These are phyloP conservation scores for Parambassis ranga DNA, from an alignment of 2,797 vertebrate species.

Conservation along the genomic window DNA sequence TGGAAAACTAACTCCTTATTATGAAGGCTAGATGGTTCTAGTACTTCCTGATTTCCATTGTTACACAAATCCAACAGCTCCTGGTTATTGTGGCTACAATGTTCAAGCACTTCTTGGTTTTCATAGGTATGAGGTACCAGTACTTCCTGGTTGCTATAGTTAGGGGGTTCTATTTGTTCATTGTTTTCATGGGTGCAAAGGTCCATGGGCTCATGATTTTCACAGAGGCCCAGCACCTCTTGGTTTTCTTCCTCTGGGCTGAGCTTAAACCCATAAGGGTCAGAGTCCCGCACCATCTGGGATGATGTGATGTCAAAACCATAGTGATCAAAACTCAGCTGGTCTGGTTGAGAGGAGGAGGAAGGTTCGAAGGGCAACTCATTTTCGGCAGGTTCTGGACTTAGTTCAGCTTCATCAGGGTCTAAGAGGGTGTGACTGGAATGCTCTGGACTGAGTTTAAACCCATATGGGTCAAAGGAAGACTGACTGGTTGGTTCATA, in stretches of 20 bases:
- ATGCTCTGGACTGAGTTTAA: constrained; percentile 78
- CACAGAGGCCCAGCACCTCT: constrained; percentile 52
- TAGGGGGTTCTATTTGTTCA: constrained; percentile 29
- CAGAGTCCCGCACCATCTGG: constrained; percentile 44
- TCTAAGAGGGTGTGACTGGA: constrained; percentile 68
- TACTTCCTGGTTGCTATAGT: constrained; percentile 48
- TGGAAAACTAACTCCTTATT: background rate
- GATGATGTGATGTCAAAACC: constrained; percentile 52
- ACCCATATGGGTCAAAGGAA: constrained; percentile 76
- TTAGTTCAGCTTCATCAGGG: constrained; percentile 65
- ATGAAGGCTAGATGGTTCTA: constrained; percentile 14
- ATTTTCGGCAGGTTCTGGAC: constrained; percentile 51
- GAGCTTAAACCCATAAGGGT: constrained; percentile 75
- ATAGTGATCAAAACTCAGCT: constrained; percentile 40
- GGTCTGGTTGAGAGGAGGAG: constrained; percentile 34
- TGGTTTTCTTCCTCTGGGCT: constrained; percentile 70
- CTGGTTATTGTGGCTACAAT: constrained; percentile 29
- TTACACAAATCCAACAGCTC: constrained; percentile 19
- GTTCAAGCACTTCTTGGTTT: constrained; percentile 64
- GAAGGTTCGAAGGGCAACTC: constrained; percentile 51
- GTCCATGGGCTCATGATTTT: constrained; percentile 36
- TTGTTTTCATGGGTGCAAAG: constrained; percentile 20
- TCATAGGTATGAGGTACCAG: constrained; percentile 34
- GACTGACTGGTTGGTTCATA: constrained; percentile 58
- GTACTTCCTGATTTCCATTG: constrained; percentile 54